Evolutionary conservation across 2,888 invertebrate genomes (phyloP).

Genomic region (Clistopyga incitator): DNA sequence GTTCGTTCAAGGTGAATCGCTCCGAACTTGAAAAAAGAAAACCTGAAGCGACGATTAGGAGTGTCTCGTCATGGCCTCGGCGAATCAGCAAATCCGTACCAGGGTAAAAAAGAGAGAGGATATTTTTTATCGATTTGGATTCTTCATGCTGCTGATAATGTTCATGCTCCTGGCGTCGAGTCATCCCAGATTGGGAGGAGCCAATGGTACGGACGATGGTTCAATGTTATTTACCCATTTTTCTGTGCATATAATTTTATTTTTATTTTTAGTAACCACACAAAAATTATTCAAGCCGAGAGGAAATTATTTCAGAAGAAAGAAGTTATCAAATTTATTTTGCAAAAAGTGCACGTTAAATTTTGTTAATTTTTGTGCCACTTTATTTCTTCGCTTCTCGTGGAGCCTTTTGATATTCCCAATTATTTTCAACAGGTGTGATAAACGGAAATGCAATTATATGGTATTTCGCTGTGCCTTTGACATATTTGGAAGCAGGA

Average conservation of each 20-base stretch:
- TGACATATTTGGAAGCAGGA: constrained; percentile 82
- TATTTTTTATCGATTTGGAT: constrained; percentile 77
- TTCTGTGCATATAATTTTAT: no score
- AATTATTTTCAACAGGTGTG: constrained; percentile 73
- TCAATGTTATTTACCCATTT: neutral
- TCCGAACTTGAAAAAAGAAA: neutral
- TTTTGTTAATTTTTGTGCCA: neutral
- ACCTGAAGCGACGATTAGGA: neutral
- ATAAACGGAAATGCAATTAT: constrained; percentile 80
- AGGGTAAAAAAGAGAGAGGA: constrained; percentile 50
- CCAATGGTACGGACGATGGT: constrained; percentile 73
- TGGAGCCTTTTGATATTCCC: neutral
- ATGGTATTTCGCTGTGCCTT: constrained; percentile 81
- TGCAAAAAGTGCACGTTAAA: neutral
- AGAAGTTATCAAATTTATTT: no score
- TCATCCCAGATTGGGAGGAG: constrained; percentile 79
- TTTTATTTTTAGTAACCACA: no score
- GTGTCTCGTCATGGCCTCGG: constrained; percentile 6
- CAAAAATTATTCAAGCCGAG: no score
- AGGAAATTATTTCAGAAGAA: no score
- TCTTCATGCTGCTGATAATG: constrained; percentile 78
- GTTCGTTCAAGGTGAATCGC: constrained; percentile 45
- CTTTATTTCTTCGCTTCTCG: neutral
- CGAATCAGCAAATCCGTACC: constrained; percentile 28
- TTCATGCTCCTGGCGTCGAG: constrained; percentile 81